phyloP scores from a whole-genome alignment of 2,797 vertebrate species.

The Morus bassanus region DNA sequence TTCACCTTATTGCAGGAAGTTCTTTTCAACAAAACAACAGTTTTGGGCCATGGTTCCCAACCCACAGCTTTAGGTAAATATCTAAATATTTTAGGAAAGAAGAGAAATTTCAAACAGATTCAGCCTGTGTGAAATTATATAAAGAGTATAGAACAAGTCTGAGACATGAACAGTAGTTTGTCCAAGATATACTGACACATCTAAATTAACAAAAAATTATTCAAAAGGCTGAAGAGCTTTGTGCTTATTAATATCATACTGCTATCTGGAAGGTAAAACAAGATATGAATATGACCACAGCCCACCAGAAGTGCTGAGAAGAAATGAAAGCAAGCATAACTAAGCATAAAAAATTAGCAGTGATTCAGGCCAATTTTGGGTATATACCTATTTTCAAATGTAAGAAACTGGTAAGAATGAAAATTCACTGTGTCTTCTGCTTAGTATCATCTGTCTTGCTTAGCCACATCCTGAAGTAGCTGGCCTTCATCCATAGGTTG shows the following conservation, averaged over 20 bases:
- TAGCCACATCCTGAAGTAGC: background rate
- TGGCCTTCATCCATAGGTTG: background rate
- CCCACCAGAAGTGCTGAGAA: background rate
- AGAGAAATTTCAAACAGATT: background rate
- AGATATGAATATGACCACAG: background rate
- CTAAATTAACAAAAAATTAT: background rate
- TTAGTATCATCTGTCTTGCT: background rate
- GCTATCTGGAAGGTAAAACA: background rate
- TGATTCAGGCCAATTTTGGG: background rate
- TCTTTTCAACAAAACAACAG: background rate
- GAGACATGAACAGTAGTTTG: background rate
- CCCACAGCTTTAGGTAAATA: background rate
- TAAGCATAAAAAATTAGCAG: background rate
- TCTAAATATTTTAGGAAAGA: background rate
- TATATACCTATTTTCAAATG: background rate
- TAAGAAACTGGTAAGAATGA: background rate
- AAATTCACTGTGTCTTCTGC: background rate
- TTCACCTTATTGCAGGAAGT: background rate
- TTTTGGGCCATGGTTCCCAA: background rate
- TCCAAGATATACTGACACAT: background rate
- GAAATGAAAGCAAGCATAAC: background rate
- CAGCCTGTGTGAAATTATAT: background rate
- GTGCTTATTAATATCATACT: background rate
- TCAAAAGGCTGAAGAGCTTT: background rate
- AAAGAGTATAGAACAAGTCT: background rate